Evolutionary conservation across 2,797 vertebrate species (phyloP).

Genomic region (Tolypeutes matacus): DNA sequence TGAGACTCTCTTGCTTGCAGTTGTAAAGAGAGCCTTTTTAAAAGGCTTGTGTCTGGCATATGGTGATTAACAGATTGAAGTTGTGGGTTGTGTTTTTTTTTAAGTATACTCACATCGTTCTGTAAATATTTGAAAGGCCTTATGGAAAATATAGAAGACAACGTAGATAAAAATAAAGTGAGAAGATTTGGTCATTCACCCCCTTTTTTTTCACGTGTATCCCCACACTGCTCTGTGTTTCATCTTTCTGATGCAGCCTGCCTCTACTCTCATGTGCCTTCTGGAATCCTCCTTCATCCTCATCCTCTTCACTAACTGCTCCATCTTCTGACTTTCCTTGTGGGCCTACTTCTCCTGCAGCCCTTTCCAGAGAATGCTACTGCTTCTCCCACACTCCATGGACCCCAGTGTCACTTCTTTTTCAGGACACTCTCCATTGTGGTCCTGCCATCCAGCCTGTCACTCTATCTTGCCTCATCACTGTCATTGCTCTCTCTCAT

Average conservation of each 20-base stretch:
- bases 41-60: background rate
- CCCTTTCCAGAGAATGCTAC: background rate
- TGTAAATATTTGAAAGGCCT: background rate
- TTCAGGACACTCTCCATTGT: background rate
- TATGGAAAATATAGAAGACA: background rate
- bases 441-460: background rate
- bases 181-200: background rate
- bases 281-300: background rate
- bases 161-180: background rate
- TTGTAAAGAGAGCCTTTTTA: background rate
- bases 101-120: background rate
- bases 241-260: background rate
- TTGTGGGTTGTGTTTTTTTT: background rate
- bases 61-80: background rate
- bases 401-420: background rate
- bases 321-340: background rate
- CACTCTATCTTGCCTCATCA: background rate
- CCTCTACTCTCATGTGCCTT: background rate
- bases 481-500: background rate
- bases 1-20: too few relatives aligned
- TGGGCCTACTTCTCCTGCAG: too few relatives aligned
- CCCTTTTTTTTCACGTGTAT: background rate
- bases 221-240: background rate
- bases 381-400: background rate
- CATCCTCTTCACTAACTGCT: background rate